These are phyloP conservation scores for Centropristis striata DNA, from an alignment of 2,113 vertebrate genomes.

Conservation along the genomic window DNA sequence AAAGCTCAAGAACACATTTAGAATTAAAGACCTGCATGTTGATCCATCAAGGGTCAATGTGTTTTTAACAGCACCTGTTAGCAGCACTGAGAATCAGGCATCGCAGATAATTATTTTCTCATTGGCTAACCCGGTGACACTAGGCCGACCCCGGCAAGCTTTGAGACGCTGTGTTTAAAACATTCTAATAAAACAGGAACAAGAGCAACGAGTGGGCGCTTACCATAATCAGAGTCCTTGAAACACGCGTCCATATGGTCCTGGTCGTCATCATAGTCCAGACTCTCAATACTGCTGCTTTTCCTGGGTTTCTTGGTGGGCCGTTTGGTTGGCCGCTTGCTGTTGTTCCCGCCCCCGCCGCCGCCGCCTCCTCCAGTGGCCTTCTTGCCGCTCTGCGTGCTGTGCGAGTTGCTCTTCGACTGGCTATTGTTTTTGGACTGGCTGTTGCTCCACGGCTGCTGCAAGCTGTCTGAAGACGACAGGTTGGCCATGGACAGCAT, in stretches of 20 bases:
- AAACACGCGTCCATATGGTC: slow-evolving; percentile 98
- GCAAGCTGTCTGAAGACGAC: slow-evolving; percentile 95
- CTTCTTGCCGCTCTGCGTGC: slow-evolving; percentile 88
- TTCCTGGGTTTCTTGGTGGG: slow-evolving; percentile 92
- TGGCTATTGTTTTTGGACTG: slow-evolving; percentile 89
- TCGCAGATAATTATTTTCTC: slow-evolving; percentile 40
- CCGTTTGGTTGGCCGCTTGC: slow-evolving; percentile 88
- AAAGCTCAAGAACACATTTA: slow-evolving; percentile 51
- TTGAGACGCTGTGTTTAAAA: background rate
- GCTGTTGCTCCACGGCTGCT: slow-evolving; percentile 90
- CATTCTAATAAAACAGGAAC: background rate
- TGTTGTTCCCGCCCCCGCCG: slow-evolving; percentile 48
- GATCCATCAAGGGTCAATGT: slow-evolving; percentile 41
- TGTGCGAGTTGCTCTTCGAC: slow-evolving; percentile 88
- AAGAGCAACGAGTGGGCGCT: background rate
- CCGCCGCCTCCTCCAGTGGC: slow-evolving; percentile 46
- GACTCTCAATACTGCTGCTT: slow-evolving; percentile 89
- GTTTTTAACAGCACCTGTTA: slow-evolving; percentile 62
- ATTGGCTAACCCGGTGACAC: background rate
- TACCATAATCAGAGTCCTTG: slow-evolving; percentile 98
- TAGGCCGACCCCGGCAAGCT: background rate
- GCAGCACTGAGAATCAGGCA: slow-evolving; percentile 6
- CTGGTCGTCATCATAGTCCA: slow-evolving; percentile 95
- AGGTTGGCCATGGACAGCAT: slow-evolving; percentile 99
- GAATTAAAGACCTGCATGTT: slow-evolving; percentile 48